Conservation (phyloP, 2,113 vertebrate species). For the Epinephelus lanceolatus region DNA sequence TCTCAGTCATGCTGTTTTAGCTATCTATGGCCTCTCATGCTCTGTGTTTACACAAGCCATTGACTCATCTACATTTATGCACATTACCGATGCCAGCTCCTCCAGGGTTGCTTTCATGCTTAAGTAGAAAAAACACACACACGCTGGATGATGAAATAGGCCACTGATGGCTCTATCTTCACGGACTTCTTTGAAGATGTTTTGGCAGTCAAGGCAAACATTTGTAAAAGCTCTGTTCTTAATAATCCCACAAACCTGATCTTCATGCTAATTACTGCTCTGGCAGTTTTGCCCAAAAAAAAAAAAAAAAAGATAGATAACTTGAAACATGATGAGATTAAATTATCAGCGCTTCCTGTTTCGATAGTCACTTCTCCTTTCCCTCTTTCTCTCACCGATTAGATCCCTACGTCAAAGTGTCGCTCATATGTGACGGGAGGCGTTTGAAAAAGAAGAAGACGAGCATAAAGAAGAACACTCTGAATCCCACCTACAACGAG, state of each 20-base stretch:
- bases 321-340: background rate
- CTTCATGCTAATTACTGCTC: slow-evolving; percentile 9
- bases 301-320: background rate
- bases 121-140: slow-evolving; percentile 16
- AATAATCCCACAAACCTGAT: slow-evolving; percentile 16
- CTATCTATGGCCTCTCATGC: slow-evolving; percentile 32
- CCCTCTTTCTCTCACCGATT: background rate
- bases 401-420: slow-evolving; percentile 99
- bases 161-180: background rate
- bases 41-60: slow-evolving; percentile 50
- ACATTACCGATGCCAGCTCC: slow-evolving; percentile 35
- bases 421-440: slow-evolving; percentile 94
- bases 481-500: slow-evolving; percentile 98
- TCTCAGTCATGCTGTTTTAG: slow-evolving; percentile 46
- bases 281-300: background rate
- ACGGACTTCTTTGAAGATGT: slow-evolving; percentile 13
- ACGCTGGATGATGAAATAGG: slow-evolving; percentile 15
- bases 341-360: background rate
- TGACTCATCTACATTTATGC: slow-evolving; percentile 58
- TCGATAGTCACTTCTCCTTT: background rate
- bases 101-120: slow-evolving; percentile 31
- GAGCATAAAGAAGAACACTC: slow-evolving; percentile 97
- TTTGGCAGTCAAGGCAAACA: slow-evolving; percentile 31
- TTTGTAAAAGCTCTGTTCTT: slow-evolving; percentile 5
- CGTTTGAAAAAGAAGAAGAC: slow-evolving; percentile 99